Base-by-base conservation (phyloP, 2,888 invertebrate genomes). In the Acronicta leporina region DNA sequence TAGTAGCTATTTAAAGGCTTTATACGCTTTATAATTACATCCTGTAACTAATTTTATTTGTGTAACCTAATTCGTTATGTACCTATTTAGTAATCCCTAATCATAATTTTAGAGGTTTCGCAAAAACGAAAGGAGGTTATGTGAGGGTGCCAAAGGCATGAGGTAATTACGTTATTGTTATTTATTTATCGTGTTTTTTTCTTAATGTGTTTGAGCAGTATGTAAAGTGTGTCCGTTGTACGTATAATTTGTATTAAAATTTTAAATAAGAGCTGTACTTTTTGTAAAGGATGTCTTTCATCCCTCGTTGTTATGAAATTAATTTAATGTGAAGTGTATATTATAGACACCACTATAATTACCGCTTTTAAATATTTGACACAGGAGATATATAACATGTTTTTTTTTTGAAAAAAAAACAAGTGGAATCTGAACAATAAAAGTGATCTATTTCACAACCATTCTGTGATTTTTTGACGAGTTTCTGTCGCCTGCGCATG, bases 71-170 rank as follows among this genome's bases (percentile, higher is more conserved):
- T 86, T 85, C 77, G 66, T 87, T 87, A 81, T 79, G 81, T 86
- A 86, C 81, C 85, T 85, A 86, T 83, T 83, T 82, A 85, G 85
- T 90, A 87, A 87, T 86, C 85, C 88, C 86, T 88, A 89, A 85
- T 86, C 75, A 89, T 90, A 91, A 85, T 89, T 92, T 90, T 84
- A 90, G 86, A 92, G 93, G 93, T 94, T 94, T 94, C 93, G 93
- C 91, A 91, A 83, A 88, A 94, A 92, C 93, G 93, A 94, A 92
- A 77, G 86, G 75, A 72, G 51, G 40, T 60, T 73, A 68, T 35
- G 63, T 49, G 63, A 54, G 46, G 59, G 30, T 75, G 77, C 77
- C 77, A 49, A 69, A 60, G 73, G 77, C 77, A 80, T 77, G 73
- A 58, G 65, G 68, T 60, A 73, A 79, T 75, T 59, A 69, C 55